Evolutionary conservation across 2,797 vertebrate species (phyloP).

Genomic region (Sebastes taczanowskii): DNA sequence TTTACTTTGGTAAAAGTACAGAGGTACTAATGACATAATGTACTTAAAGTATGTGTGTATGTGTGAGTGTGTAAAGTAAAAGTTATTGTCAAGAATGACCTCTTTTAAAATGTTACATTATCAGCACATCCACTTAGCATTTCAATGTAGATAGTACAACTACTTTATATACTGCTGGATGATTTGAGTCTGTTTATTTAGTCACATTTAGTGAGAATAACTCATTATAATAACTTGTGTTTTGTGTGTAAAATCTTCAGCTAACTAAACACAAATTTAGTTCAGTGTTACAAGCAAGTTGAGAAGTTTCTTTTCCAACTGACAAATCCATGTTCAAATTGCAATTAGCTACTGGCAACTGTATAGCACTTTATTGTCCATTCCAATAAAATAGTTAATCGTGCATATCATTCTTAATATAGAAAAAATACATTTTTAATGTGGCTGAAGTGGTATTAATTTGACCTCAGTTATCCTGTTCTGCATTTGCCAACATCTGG

Average conservation of each 20-base stretch:
- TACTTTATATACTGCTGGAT: background rate
- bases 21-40: background rate
- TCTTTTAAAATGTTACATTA: too few relatives aligned
- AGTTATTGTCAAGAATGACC: background rate
- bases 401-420: background rate
- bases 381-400: background rate
- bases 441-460: background rate
- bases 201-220: background rate
- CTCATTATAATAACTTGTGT: background rate
- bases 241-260: background rate
- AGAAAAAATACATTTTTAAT: background rate
- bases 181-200: background rate
- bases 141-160: background rate
- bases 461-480: background rate
- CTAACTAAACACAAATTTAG: background rate
- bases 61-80: background rate
- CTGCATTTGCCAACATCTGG: conserved; percentile 14
- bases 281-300: background rate
- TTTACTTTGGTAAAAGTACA: background rate
- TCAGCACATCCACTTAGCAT: too few relatives aligned
- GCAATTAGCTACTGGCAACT: background rate
- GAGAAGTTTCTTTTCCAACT: background rate
- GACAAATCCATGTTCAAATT: background rate
- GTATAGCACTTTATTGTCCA: background rate
- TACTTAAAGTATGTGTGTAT: too few relatives aligned